Evolutionary conservation across 2,797 vertebrate species (phyloP).

Genomic region (Myiotriccus ornatus): DNA sequence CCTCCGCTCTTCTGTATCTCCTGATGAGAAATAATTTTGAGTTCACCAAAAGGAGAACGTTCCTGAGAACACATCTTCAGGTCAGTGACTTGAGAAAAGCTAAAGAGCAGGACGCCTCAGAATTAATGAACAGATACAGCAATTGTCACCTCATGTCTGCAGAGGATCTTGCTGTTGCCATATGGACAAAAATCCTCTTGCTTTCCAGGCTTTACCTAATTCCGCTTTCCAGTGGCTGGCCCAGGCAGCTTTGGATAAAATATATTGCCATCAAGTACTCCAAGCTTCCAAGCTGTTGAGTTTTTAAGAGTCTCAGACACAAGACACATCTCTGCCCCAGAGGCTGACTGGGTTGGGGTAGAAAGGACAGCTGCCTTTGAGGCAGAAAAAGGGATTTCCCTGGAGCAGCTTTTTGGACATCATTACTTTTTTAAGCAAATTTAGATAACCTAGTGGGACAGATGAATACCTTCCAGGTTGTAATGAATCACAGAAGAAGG

Average conservation of each 20-base stretch:
- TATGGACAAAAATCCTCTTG: neutral
- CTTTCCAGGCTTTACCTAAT: neutral
- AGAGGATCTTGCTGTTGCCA: neutral
- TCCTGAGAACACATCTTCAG: slow-evolving; percentile 94
- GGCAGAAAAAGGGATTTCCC: neutral
- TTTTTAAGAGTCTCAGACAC: neutral
- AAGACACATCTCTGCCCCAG: neutral
- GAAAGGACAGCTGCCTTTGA: neutral
- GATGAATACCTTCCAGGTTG: neutral
- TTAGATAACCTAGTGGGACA: neutral
- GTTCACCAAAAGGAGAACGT: slow-evolving; percentile 93
- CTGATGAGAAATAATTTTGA: slow-evolving; percentile 98
- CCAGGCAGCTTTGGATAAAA: neutral
- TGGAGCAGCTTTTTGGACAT: neutral
- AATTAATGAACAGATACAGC: neutral
- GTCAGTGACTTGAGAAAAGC: slow-evolving; percentile 69
- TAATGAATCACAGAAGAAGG: neutral
- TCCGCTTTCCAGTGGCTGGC: neutral
- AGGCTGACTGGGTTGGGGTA: neutral
- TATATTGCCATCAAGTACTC: neutral
- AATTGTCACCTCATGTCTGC: neutral
- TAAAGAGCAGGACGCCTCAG: neutral
- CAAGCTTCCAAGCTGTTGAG: neutral
- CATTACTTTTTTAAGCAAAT: neutral
- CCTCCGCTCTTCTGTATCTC: slow-evolving; percentile 91